Percentiles rank a stretch among this genome's conserved stretches.
phyloP scores from a whole-genome alignment of 2,797 vertebrate species.

The Petrocephalus schoutedeni region DNA sequence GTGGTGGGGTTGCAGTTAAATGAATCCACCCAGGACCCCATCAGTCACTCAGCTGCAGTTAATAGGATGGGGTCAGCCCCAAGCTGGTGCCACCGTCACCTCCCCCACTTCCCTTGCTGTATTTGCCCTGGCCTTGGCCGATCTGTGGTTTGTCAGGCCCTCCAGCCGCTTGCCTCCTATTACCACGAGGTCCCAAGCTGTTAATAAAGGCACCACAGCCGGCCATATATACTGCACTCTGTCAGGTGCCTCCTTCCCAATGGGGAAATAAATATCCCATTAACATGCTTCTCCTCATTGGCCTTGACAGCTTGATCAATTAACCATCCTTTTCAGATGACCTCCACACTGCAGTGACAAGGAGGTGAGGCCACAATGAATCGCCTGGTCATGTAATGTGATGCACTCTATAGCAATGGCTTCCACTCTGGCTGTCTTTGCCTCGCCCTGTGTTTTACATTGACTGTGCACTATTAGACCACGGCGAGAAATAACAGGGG shows the following conservation, averaged over 20 bases:
- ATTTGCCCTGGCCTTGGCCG: constrained; percentile 64
- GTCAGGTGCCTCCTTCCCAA: constrained; percentile 72
- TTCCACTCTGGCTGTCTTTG: constrained; percentile 3
- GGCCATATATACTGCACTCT: constrained; percentile 66
- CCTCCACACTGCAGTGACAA: constrained; percentile 75
- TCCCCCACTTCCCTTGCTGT: constrained; percentile 51
- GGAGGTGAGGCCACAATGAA: constrained; percentile 79
- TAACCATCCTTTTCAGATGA: constrained; percentile 77
- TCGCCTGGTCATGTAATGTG: constrained; percentile 66
- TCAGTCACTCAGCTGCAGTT: constrained; percentile 60
- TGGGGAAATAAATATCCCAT: constrained; percentile 91
- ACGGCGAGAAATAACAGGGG: background rate
- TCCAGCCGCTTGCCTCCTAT: constrained; percentile 71
- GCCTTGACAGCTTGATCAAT: constrained; percentile 94
- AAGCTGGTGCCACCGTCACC: background rate
- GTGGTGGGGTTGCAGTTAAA: constrained; percentile 53
- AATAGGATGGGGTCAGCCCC: constrained; percentile 49
- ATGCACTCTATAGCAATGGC: constrained; percentile 53
- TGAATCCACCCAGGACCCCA: constrained; percentile 62
- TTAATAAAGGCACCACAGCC: constrained; percentile 80
- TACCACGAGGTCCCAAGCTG: constrained; percentile 52
- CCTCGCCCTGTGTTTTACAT: constrained; percentile 6
- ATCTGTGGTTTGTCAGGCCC: constrained; percentile 71
- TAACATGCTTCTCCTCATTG: constrained; percentile 90
- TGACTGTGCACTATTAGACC: background rate